Percentiles rank a stretch among this genome's conserved stretches.
phyloP scores from a whole-genome alignment of 2,888 invertebrate species.

The Melanostoma scalare region DNA sequence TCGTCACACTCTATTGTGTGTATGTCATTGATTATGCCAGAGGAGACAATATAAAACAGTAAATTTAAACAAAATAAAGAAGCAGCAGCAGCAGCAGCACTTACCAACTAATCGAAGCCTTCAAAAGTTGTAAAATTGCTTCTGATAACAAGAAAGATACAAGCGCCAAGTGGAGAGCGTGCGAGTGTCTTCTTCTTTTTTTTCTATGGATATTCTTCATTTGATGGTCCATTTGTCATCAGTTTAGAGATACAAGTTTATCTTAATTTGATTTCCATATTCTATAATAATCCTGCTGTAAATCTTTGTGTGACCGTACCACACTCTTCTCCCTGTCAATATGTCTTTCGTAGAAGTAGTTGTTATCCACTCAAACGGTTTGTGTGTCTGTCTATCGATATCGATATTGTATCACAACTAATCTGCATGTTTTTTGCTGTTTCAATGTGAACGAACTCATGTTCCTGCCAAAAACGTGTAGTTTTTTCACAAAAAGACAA shows the following conservation, averaged over 20 bases:
- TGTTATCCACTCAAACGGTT: too few relatives aligned
- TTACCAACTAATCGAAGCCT: not conserved
- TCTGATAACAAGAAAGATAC: conserved; percentile 28
- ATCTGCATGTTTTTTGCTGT: conserved; percentile 43
- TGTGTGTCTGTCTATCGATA: not conserved
- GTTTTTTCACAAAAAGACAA: conserved; percentile 11
- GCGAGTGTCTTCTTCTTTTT: conserved; percentile 11
- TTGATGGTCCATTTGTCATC: conserved; percentile 34
- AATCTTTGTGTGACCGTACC: conserved; percentile 19
- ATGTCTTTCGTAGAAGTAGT: not conserved
- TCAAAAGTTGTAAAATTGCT: conserved; percentile 21
- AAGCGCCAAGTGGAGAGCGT: not conserved
- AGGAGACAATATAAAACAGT: not conserved
- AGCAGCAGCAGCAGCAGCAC: conserved; percentile 8
- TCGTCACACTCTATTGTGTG: conserved; percentile 20
- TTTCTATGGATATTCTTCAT: not conserved
- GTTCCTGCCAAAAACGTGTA: conserved; percentile 37
- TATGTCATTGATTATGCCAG: not conserved
- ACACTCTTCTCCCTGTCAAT: conserved; percentile 7
- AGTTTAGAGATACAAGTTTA: conserved; percentile 13
- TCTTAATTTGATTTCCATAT: conserved; percentile 35
- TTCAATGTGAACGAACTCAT: conserved; percentile 67
- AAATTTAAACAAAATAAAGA: conserved; percentile 10
- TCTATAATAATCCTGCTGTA: conserved; percentile 36
- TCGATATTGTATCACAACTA: conserved; percentile 40